Percentiles rank a stretch among this genome's conserved stretches.
Conservation (phyloP, 1,140 invertebrate species). For the Pissodes strobi region DNA sequence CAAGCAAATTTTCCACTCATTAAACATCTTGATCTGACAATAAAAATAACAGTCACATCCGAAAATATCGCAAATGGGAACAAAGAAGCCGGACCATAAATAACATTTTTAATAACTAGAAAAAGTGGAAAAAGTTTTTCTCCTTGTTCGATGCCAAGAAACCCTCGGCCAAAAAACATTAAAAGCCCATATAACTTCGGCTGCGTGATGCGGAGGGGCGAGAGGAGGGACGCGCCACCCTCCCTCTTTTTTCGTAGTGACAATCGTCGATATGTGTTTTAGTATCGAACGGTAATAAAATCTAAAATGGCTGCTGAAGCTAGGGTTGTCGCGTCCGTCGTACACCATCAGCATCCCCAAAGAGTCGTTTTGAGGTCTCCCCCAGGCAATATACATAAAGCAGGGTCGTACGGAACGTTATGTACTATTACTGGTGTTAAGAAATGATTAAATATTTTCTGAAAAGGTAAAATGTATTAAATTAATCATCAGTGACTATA, state of each 20-base stretch:
- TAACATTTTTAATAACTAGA: too few species aligned
- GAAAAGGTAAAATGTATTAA: background rate
- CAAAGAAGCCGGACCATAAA: too few species aligned
- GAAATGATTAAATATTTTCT: background rate
- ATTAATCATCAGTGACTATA: too few species aligned
- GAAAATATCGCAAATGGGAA: too few species aligned
- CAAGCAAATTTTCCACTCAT: too few species aligned
- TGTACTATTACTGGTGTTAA: background rate
- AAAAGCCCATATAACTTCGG: conserved; percentile 29
- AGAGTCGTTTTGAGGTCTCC: conserved; percentile 28
- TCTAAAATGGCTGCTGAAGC: conserved; percentile 54
- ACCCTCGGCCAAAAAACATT: conserved; percentile 30
- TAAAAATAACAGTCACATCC: too few species aligned
- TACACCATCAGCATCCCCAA: conserved; percentile 41
- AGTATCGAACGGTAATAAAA: conserved; percentile 56
- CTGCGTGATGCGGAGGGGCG: background rate
- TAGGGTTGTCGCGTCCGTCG: conserved; percentile 43
- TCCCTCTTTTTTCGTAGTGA: conserved; percentile 17
- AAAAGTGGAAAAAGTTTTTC: too few species aligned
- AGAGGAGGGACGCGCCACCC: conserved; percentile 1
- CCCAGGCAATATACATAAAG: conserved; percentile 1
- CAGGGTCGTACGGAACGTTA: background rate
- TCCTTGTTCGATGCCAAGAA: too few species aligned
- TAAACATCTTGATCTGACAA: too few species aligned
- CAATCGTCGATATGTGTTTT: conserved; percentile 52